These are phyloP conservation scores for Linnaemya tessellans DNA, from an alignment of 2,888 invertebrate species.

Conservation along the genomic window DNA sequence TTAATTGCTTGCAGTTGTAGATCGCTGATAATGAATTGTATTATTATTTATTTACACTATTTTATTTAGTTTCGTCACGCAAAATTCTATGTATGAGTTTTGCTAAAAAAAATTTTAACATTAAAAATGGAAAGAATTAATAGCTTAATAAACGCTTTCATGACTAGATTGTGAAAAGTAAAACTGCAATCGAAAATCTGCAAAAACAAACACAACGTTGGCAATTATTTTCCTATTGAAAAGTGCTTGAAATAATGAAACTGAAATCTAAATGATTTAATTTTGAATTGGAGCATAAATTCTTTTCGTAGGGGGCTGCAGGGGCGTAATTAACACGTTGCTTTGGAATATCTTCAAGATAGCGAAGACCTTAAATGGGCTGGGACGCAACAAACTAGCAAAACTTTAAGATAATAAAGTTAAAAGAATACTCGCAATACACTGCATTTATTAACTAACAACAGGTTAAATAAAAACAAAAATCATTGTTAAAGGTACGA, in stretches of 20 bases:
- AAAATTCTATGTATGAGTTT: conserved; percentile 10
- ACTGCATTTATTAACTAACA: too few species aligned
- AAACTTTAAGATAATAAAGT: too few species aligned
- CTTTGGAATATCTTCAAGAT: background rate
- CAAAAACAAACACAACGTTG: background rate
- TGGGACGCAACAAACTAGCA: too few species aligned
- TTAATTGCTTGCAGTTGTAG: conserved; percentile 29
- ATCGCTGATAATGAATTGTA: conserved; percentile 11
- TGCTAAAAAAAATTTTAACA: conserved; percentile 8
- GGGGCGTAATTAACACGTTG: background rate
- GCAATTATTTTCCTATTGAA: background rate
- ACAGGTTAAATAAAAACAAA: too few species aligned
- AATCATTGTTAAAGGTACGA: too few species aligned
- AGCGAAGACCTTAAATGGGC: too few species aligned
- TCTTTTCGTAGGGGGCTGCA: background rate
- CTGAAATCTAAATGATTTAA: background rate
- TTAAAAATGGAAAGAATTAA: background rate
- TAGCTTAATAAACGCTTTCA: background rate
- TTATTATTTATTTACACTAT: background rate
- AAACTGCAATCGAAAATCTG: background rate
- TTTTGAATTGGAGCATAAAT: background rate
- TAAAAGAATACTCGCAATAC: too few species aligned
- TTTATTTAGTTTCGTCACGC: conserved; percentile 25
- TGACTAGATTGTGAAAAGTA: background rate
- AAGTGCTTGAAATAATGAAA: background rate